These are phyloP conservation scores for Sericinus montela DNA, from an alignment of 2,888 invertebrate species.

Conservation along the genomic window DNA sequence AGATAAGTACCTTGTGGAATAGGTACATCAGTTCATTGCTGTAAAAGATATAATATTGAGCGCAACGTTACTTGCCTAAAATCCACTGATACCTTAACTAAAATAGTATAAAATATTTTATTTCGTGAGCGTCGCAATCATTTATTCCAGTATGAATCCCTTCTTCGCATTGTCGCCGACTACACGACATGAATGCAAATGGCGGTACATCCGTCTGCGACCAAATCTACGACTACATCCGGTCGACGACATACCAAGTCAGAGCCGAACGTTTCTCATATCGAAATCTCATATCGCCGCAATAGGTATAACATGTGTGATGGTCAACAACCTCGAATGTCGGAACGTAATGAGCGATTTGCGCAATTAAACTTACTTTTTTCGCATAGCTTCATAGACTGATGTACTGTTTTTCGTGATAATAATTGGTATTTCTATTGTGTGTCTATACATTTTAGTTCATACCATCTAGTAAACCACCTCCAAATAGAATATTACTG, in stretches of 20 bases:
- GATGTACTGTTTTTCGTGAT: too few relatives aligned
- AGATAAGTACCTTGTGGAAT: not conserved
- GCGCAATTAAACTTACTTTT: not conserved
- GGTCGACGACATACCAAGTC: slow-evolving; percentile 38
- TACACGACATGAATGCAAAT: slow-evolving; percentile 64
- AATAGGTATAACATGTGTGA: slow-evolving; percentile 1
- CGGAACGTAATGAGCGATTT: slow-evolving; percentile 4
- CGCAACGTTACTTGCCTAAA: not conserved
- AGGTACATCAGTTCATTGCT: not conserved
- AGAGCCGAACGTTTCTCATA: slow-evolving; percentile 25
- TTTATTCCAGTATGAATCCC: slow-evolving; percentile 31
- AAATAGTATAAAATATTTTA: slow-evolving; percentile 1
- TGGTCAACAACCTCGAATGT: slow-evolving; percentile 11
- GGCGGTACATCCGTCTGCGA: slow-evolving; percentile 62
- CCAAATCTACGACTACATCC: slow-evolving; percentile 59
- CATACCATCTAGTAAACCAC: too few relatives aligned
- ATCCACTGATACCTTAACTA: slow-evolving; percentile 6
- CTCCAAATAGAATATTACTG: too few relatives aligned
- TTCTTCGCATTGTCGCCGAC: slow-evolving; percentile 37
- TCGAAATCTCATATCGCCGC: slow-evolving; percentile 17
- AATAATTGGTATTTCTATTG: too few relatives aligned
- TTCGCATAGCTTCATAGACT: not conserved
- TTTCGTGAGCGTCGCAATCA: slow-evolving; percentile 23
- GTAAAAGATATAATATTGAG: not conserved
- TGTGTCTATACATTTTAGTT: too few relatives aligned